Evolutionary conservation across 2,888 invertebrate genomes (phyloP).

Genomic region (Cephonodes hylas): DNA sequence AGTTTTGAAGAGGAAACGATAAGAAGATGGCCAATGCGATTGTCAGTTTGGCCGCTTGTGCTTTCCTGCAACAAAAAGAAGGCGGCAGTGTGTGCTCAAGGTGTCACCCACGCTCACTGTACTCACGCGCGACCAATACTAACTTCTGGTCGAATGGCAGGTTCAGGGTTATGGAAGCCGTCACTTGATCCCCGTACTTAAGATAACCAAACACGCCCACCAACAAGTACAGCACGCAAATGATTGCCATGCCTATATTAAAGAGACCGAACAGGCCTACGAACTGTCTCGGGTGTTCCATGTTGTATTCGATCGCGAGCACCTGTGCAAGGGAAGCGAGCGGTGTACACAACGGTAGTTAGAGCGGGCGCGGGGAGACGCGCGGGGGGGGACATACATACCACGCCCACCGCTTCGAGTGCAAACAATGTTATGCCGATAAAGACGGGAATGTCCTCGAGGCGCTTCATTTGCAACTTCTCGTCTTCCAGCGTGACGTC

Average conservation of each 20-base stretch:
- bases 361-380: background rate
- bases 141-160: constrained; percentile 84
- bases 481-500: constrained; percentile 76
- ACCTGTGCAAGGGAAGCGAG: constrained; percentile 83
- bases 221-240: constrained; percentile 87
- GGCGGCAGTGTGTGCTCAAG: background rate
- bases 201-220: constrained; percentile 94
- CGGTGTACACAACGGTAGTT: background rate
- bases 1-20: constrained; percentile 93
- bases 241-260: constrained; percentile 88
- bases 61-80: constrained; percentile 71
- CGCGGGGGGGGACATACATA: constrained; percentile 56
- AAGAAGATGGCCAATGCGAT: constrained; percentile 88
- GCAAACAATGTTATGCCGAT: constrained; percentile 95
- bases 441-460: constrained; percentile 85
- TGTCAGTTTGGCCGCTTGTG: constrained; percentile 82
- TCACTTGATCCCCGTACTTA: constrained; percentile 85
- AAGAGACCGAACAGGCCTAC: constrained; percentile 88
- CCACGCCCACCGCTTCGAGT: constrained; percentile 89
- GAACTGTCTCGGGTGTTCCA: constrained; percentile 91
- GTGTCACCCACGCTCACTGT: background rate
- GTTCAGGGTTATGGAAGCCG: constrained; percentile 93
- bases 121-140: constrained; percentile 35
- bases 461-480: constrained; percentile 68
- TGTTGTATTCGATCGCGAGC: constrained; percentile 94